Evolutionary conservation across 2,888 invertebrate genomes (phyloP), one percentile per base, ranked within the genome.

Genomic region (Elmis aenea): DNA sequence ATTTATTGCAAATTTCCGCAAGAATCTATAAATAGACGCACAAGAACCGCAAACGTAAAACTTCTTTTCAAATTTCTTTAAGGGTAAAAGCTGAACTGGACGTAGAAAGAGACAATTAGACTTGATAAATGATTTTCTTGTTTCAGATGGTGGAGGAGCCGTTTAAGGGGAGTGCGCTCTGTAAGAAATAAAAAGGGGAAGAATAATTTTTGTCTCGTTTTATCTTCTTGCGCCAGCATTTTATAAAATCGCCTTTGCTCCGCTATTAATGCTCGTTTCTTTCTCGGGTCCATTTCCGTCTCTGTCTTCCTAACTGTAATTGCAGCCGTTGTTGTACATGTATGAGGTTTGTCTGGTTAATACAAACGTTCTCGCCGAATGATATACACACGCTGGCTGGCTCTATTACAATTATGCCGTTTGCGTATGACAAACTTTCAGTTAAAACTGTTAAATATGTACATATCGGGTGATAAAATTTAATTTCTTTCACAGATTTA

Each of bases 191-290:
- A 59, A 61, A 62, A 60, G 58, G 58, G 57, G 57, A 58, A 55
- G 60, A 57, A 61, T 61, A 62, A 62, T 62, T 63, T 63, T 63
- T 61, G 60, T 59, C 59, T 60, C 59, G 58, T 61, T 63, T 62
- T 62, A 61, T 62, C 61, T 58, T 51, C 59, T 54, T 52, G 53
- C 54, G 58, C 59, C 59, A 58, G 58, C 59, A 58, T 61, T 62
- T 62, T 61, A 59, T 57, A 55, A 59, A 61, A 62, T 62, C 61
- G 60, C 58, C 59, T 58, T 60, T 57, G 55, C 56, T 52, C 50
- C 47, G 54, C 53, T 54, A 41, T 41, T 41, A 37, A 33, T 34
- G 31, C 9, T 10, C 18, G 10, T 13, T 27, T 29, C 25, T 26
- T 25, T 27, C 32, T 24, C 13, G 35, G 26, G 18, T 14, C 32